Base-by-base conservation (phyloP, 2,888 invertebrate genomes). In the Heteropelma amictum region DNA sequence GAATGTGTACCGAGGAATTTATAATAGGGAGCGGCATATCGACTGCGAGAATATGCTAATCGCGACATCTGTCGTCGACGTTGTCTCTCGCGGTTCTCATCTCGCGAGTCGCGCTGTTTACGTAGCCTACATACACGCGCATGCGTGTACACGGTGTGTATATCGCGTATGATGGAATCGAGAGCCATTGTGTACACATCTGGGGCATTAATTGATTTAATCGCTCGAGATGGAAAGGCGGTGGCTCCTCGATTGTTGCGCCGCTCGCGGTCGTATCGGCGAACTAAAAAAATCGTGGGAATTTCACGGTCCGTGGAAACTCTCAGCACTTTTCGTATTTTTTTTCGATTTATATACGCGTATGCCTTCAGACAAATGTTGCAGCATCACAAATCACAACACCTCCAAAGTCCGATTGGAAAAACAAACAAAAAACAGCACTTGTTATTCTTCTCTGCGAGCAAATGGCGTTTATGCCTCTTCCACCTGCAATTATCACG, bases 401-500 rank as follows among this genome's bases (percentile, higher is more conserved):
- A n/a, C n/a, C n/a, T n/a, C n/a, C n/a, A n/a, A n/a, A n/a, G n/a
- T 17, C 33, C 8, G 33, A 51, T 26, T 47, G 8, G 33, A 40
- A 23, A 30, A 17, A 12, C 21, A 33, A 72, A 60, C 58, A 72
- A 60, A 53, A 73, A 47, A 33, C 12, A n/a, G n/a, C n/a, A n/a
- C n/a, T n/a, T n/a, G n/a, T n/a, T n/a, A n/a, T n/a, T n/a, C n/a
- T n/a, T n/a, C 4, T 56, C 49, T 51, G 54, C 71, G 79, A 80
- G 78, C 64, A 77, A 79, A 81, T 81, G 82, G 76, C 70, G 76
- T 65, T 77, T 79, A n/a, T n/a, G n/a, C 79, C 78, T 77, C 77
- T 72, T 79, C 72, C 75, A 74, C 77, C 79, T 77, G 61, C 14
- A 64, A 76, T 75, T 73, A 78, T 76, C 40, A 63, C 75, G 58